Conservation (phyloP, 2,888 invertebrate genomes). For the Ceratothoa steindachneri region DNA sequence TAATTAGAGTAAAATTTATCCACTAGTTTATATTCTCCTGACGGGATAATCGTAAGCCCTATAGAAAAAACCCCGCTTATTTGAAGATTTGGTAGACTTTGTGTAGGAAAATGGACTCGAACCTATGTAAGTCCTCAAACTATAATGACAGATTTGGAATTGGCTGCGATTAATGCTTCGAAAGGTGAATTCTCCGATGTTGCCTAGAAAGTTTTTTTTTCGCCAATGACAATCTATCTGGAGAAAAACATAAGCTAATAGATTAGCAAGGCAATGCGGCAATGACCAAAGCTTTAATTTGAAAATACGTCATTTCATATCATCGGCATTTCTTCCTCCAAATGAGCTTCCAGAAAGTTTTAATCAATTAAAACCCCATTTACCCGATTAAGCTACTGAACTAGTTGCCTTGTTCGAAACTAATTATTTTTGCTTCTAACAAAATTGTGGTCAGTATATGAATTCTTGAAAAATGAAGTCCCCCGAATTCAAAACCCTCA, state of each 20-base stretch:
- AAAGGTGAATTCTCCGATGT: constrained; percentile 15
- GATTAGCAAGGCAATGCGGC: constrained; percentile 8
- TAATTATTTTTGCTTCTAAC: too few species aligned
- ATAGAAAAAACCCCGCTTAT: constrained; percentile 18
- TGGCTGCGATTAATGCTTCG: constrained; percentile 9
- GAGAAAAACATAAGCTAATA: neutral
- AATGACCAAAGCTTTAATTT: constrained; percentile 16
- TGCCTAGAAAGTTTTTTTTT: constrained; percentile 5
- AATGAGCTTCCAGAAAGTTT: neutral
- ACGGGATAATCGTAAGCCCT: constrained; percentile 15
- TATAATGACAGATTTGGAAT: constrained; percentile 22
- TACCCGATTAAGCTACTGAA: too few species aligned
- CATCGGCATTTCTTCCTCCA: constrained; percentile 1
- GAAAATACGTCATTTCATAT: constrained; percentile 1
- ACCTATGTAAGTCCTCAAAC: constrained; percentile 4
- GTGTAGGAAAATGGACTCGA: constrained; percentile 21
- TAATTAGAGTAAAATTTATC: neutral
- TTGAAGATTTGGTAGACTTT: constrained; percentile 18
- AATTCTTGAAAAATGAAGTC: too few species aligned
- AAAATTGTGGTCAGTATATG: too few species aligned
- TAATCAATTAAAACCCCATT: neutral
- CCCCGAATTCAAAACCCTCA: too few species aligned
- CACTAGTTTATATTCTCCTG: constrained; percentile 9
- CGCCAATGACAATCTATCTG: neutral
- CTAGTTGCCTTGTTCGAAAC: too few species aligned